Conservation (phyloP, 2,888 invertebrate species). For the Elysia crispata region DNA sequence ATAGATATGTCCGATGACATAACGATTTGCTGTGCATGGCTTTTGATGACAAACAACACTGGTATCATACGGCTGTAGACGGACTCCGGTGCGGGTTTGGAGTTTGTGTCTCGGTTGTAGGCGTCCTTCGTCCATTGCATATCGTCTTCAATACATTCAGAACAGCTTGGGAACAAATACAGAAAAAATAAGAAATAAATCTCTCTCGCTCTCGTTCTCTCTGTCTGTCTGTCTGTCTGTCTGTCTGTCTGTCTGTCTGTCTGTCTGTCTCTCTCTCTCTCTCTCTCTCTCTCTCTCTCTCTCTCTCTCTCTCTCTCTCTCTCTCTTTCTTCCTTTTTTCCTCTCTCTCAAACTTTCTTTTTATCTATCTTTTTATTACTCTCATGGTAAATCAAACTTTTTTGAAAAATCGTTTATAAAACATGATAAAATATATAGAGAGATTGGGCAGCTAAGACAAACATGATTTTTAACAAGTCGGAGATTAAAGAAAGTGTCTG, state of each 20-base stretch:
- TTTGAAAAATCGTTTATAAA: too few species aligned
- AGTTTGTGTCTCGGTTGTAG: too few species aligned
- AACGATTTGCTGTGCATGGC: not conserved
- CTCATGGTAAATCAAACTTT: not conserved
- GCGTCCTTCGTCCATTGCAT: too few species aligned
- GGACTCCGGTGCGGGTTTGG: too few species aligned
- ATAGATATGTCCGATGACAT: not conserved
- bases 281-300: slow-evolving; percentile 15
- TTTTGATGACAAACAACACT: not conserved
- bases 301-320: not conserved
- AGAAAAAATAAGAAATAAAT: too few species aligned
- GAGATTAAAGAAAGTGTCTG: too few species aligned
- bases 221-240: not conserved
- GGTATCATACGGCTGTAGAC: not conserved
- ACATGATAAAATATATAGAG: too few species aligned
- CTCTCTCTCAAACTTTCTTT: not conserved
- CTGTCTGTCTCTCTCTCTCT: slow-evolving; percentile 5
- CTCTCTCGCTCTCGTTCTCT: not conserved
- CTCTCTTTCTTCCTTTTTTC: too few species aligned
- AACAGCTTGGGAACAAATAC: not conserved
- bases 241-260: not conserved
- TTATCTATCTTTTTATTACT: not conserved
- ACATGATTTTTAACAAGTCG: too few species aligned
- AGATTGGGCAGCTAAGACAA: too few species aligned
- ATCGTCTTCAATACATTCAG: not conserved